Conservation (phyloP, 2,797 vertebrate genomes). For the Coccyzus lansbergi region DNA sequence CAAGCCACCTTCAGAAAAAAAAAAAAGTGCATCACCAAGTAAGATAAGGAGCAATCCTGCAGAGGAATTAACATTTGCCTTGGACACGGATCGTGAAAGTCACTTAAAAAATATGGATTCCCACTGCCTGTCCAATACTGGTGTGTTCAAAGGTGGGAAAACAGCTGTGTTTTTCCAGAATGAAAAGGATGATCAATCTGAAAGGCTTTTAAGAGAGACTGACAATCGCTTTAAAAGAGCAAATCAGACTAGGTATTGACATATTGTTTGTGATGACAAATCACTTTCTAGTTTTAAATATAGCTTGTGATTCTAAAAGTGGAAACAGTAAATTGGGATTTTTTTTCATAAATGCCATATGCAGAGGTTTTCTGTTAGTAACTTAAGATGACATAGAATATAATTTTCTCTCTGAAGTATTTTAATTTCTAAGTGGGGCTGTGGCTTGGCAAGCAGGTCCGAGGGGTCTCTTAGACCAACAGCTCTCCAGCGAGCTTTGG, state of each 20-base stretch:
- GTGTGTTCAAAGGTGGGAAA: not conserved
- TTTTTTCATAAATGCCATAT: not conserved
- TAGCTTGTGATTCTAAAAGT: not conserved
- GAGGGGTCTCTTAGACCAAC: not conserved
- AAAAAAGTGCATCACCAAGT: not conserved
- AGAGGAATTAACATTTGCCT: not conserved
- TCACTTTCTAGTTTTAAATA: constrained; percentile 3
- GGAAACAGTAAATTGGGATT: not conserved
- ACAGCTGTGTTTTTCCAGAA: not conserved
- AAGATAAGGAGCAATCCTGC: not conserved
- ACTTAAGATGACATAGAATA: not conserved
- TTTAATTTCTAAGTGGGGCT: not conserved
- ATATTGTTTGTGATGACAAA: not conserved
- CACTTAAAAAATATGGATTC: not conserved
- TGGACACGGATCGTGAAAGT: not conserved
- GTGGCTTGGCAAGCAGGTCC: not conserved
- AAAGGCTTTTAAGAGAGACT: constrained; percentile 1
- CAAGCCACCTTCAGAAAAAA: not conserved
- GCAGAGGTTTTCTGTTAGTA: not conserved
- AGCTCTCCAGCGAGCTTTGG: not conserved
- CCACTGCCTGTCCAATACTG: not conserved
- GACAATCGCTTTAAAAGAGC: not conserved
- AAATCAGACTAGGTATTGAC: not conserved
- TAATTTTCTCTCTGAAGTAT: not conserved
- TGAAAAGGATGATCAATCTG: not conserved